Base-by-base conservation (phyloP, 2,888 invertebrate genomes). In the Tribolium freemani region DNA sequence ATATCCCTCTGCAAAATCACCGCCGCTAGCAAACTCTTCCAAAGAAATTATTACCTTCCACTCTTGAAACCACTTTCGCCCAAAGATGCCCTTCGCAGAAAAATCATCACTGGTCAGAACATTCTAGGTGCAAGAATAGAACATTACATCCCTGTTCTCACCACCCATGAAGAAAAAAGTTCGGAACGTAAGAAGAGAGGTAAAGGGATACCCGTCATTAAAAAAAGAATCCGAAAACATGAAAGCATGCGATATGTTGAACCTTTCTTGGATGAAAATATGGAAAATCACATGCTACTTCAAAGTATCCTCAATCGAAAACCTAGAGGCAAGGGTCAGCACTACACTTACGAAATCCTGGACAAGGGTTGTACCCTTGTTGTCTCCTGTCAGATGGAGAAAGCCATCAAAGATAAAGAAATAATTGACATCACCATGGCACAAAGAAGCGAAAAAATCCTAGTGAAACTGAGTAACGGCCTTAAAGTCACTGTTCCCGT, bases 21-120 rank as follows among this genome's bases (percentile, higher is more conserved):
- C 70, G 93, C 94, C 78, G 92, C 91, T 84, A 93, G 93, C 86
- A 90, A 93, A 79, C 92, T 93, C 80, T 90, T 94, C 81, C 94
- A 94, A 69, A 93, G 93, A 83, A 93, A 94, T 57, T 93, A 94
- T 85, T 94, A 94, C 84, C 93, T 94, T 82, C 94, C 94, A 46
- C 88, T 95, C 51, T 88, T 94, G 74, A 93, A 93, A 53, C 94
- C 94, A 1, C 92, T 94, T 72, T 93, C 94, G 68, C 93, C 94
- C 16, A 93, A 93, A 9, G 94, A 94, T 82, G 94, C 94, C 0
- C 91, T 93, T 82, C 89, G 94, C 76, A 91, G 93, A 85, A 94
- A 94, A 87, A 90, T 93, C 73, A 94, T 93, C 83, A 92, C 93
- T 2, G 93, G 93, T 76, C 93, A 93, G 58, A 88, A 93, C 76